Percentiles rank a stretch among this genome's conserved stretches.
These are phyloP conservation scores for Cantharis rufa DNA, from an alignment of 2,888 invertebrate species.

Conservation along the genomic window DNA sequence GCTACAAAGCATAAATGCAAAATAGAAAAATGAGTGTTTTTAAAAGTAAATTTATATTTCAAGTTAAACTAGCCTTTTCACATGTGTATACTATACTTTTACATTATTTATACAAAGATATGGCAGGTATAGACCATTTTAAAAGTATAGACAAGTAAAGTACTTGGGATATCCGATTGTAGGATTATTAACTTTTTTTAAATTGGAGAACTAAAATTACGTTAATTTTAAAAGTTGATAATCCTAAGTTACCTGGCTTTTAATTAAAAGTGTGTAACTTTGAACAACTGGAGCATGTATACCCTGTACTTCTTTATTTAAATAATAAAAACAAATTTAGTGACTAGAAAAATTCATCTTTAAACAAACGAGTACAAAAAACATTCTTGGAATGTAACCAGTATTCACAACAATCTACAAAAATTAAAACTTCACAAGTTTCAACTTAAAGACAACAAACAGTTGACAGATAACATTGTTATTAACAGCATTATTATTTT, in stretches of 20 bases:
- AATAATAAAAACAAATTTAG: constrained; percentile 8
- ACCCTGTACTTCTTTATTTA: constrained; percentile 17
- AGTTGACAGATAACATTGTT: constrained; percentile 6
- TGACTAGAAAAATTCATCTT: constrained; percentile 13
- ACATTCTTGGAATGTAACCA: constrained; percentile 15
- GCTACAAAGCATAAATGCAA: constrained; percentile 5
- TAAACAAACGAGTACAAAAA: constrained; percentile 4
- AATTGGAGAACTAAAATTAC: not conserved
- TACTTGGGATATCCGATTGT: constrained; percentile 2
- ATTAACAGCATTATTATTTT: not conserved
- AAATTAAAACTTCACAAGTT: not conserved
- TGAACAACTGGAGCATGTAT: constrained; percentile 17
- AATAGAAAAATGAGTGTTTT: not conserved
- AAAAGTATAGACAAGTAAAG: constrained; percentile 8
- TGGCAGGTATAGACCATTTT: constrained; percentile 23
- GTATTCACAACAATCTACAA: constrained; percentile 5
- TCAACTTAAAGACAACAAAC: not conserved
- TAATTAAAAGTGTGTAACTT: not conserved
- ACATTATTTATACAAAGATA: constrained; percentile 24
- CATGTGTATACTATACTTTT: constrained; percentile 17
- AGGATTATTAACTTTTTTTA: constrained; percentile 6
- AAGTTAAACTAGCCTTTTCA: constrained; percentile 10
- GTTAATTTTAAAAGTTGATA: not conserved
- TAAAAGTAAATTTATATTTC: constrained; percentile 3
- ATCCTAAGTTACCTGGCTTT: not conserved